phyloP scores from a whole-genome alignment of 2,888 invertebrate genomes.

The Acronicta leporina region DNA sequence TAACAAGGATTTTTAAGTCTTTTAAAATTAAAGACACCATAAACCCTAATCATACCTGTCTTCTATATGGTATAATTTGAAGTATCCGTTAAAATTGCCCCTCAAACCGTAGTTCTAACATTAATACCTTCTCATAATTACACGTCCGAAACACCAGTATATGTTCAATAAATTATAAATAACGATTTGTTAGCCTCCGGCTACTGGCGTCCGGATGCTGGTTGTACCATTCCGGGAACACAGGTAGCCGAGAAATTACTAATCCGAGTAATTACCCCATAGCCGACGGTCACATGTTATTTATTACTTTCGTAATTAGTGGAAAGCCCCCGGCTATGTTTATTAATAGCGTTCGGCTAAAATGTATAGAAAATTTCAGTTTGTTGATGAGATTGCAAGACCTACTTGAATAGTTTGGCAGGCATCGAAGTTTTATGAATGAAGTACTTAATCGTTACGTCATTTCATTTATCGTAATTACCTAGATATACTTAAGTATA shows the following conservation, averaged over 20 bases:
- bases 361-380: constrained; percentile 10
- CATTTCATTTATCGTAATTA: no score
- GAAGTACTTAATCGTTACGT: no score
- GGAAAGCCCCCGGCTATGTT: constrained; percentile 23
- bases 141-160: constrained; percentile 33
- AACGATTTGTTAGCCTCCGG: constrained; percentile 56
- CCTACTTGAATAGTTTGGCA: no score
- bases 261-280: constrained; percentile 77
- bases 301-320: constrained; percentile 65
- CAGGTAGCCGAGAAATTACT: constrained; percentile 84
- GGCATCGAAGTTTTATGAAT: no score
- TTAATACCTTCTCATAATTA: constrained; percentile 46
- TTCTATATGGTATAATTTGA: constrained; percentile 33
- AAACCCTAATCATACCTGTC: constrained; percentile 16
- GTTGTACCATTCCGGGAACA: constrained; percentile 71
- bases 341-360: constrained; percentile 14
- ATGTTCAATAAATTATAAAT: constrained; percentile 49
- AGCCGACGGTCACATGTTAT: constrained; percentile 63
- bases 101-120: constrained; percentile 28
- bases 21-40: constrained; percentile 9
- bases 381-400: background rate
- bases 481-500: no score
- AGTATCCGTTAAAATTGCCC: constrained; percentile 40
- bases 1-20: background rate
- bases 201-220: constrained; percentile 68